A percentile compares a stretch with the other conserved stretches of the same genome.
These are phyloP conservation scores for Sycobia sp. DNA, from an alignment of 1,140 invertebrate genomes.

Conservation along the genomic window DNA sequence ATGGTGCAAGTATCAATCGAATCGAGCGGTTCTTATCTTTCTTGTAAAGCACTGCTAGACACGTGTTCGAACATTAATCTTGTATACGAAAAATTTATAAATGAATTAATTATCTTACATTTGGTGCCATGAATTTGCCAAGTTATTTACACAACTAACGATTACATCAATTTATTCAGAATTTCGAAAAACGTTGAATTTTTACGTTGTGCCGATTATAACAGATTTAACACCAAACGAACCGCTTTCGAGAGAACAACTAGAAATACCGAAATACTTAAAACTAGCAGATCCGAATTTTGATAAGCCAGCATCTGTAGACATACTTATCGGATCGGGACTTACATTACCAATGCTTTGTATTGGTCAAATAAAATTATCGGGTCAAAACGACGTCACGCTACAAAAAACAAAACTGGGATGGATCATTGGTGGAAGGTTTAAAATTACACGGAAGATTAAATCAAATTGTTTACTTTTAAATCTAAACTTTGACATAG, in stretches of 20 bases:
- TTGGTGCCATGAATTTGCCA: no score
- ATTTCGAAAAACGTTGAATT: not conserved
- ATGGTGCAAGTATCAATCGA: no score
- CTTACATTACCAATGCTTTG: conserved; percentile 35
- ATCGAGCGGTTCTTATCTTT: no score
- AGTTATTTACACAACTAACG: not conserved
- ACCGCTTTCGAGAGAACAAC: conserved; percentile 22
- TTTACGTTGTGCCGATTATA: conserved; percentile 33
- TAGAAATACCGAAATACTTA: conserved; percentile 36
- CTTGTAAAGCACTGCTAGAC: no score
- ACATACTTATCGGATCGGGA: conserved; percentile 35
- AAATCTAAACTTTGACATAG: no score
- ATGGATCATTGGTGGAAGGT: not conserved
- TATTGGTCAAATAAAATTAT: no score
- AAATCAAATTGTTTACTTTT: not conserved
- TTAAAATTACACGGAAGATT: not conserved
- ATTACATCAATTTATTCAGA: not conserved
- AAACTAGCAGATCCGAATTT: no score
- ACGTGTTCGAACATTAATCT: no score
- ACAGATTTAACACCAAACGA: conserved; percentile 26
- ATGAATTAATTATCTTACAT: no score
- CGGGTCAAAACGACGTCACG: conserved; percentile 28
- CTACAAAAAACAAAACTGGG: conserved; percentile 35
- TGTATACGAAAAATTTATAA: no score
- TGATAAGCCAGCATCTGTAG: conserved; percentile 38